Conservation (phyloP, 30 jellyfish, hydroid and myxozoan genomes). For the Pelagia noctiluca region DNA sequence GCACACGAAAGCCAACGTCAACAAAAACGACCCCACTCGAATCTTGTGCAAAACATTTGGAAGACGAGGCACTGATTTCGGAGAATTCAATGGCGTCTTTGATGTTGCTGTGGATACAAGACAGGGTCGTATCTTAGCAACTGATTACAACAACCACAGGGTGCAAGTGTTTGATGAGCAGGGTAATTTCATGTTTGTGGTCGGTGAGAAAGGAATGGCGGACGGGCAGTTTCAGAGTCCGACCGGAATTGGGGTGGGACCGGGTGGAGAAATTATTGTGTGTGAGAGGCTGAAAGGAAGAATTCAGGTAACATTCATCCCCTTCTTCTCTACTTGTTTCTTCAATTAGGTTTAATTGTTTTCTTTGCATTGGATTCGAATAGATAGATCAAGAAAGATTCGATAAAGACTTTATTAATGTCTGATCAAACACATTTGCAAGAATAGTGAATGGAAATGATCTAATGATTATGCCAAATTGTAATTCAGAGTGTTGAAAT, state of each 20-base stretch:
- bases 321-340: neutral
- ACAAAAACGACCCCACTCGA: constrained; percentile 43
- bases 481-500: too few relatives aligned
- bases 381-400: too few relatives aligned
- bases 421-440: too few relatives aligned
- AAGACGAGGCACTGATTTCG: constrained; percentile 82
- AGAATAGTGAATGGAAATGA: too few relatives aligned
- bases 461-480: too few relatives aligned
- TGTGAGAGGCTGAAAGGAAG: constrained; percentile 96
- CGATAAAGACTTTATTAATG: too few relatives aligned
- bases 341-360: too few relatives aligned
- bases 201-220: constrained; percentile 90
- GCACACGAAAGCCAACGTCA: constrained; percentile 21
- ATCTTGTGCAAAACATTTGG: constrained; percentile 68
- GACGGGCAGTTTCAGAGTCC: constrained; percentile 97
- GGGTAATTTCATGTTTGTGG: constrained; percentile 83
- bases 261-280: constrained; percentile 89
- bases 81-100: constrained; percentile 92
- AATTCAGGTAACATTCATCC: constrained; percentile 71
- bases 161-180: constrained; percentile 93
- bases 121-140: constrained; percentile 84
- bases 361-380: too few relatives aligned
- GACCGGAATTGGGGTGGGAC: constrained; percentile 95
- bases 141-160: constrained; percentile 93
- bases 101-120: constrained; percentile 87